phyloP scores from a whole-genome alignment of 2,888 invertebrate species.

The Leptopterna dolabrata region DNA sequence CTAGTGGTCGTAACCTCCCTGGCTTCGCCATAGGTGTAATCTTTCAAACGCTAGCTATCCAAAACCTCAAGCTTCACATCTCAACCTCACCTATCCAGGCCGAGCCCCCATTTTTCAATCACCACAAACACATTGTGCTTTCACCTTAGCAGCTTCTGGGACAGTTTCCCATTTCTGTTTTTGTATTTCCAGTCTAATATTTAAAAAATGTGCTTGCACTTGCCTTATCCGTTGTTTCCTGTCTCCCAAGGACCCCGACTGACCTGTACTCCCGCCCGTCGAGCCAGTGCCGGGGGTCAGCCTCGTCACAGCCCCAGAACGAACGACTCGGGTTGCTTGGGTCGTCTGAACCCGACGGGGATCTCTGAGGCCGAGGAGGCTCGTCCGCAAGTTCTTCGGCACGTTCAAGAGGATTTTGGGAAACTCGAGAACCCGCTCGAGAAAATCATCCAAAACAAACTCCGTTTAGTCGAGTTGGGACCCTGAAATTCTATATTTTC shows the following conservation, averaged over 20 bases:
- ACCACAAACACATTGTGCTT: no score
- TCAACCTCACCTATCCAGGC: no score
- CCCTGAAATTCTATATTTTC: not conserved
- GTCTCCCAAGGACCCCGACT: slow-evolving; percentile 63
- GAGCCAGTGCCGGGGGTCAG: slow-evolving; percentile 66
- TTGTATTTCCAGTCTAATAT: no score
- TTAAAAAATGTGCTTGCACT: no score
- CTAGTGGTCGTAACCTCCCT: no score
- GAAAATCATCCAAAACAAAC: not conserved
- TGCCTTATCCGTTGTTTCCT: no score
- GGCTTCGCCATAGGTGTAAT: no score
- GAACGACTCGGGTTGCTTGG: slow-evolving; percentile 69
- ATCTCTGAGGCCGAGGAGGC: not conserved
- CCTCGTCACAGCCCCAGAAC: slow-evolving; percentile 63
- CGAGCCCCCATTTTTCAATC: no score
- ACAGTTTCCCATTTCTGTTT: no score
- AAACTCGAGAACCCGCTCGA: not conserved
- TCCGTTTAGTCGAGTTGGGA: not conserved
- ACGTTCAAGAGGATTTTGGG: slow-evolving; percentile 6
- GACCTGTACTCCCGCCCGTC: slow-evolving; percentile 62
- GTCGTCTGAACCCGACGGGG: slow-evolving; percentile 68
- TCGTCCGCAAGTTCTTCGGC: not conserved
- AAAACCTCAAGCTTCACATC: no score
- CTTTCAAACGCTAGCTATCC: no score
- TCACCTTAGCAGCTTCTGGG: no score